These are phyloP conservation scores for Marasmarcha lunaedactyla DNA, from an alignment of 2,888 invertebrate species.

Conservation along the genomic window DNA sequence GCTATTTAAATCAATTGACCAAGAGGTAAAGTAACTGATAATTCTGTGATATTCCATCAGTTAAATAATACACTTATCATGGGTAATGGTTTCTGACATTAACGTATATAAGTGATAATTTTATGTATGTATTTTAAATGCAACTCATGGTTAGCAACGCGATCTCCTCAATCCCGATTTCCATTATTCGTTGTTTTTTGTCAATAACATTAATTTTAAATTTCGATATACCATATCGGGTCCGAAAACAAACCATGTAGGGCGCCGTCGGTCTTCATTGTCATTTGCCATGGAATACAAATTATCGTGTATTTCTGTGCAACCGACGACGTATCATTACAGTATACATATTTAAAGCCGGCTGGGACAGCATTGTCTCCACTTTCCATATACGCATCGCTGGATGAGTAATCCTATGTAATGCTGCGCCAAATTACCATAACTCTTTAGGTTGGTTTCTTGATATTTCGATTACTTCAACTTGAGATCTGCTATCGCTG, in stretches of 20 bases:
- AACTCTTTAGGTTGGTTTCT: constrained; percentile 24
- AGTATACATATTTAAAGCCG: constrained; percentile 3
- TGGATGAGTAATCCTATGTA: constrained; percentile 24
- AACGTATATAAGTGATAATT: no score
- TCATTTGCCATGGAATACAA: constrained; percentile 32
- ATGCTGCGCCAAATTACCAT: constrained; percentile 20
- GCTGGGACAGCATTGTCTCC: constrained; percentile 21
- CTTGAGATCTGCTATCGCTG: not conserved
- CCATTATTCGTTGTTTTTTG: constrained; percentile 18
- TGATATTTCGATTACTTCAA: not conserved
- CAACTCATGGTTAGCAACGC: no score
- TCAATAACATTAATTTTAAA: constrained; percentile 24
- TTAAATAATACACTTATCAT: no score
- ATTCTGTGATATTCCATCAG: no score
- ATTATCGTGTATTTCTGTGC: constrained; percentile 28
- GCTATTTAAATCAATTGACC: no score
- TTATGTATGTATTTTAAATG: no score
- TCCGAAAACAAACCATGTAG: constrained; percentile 25
- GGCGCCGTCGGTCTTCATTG: constrained; percentile 29
- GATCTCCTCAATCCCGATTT: no score
- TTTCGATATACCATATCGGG: constrained; percentile 30
- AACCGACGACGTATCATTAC: constrained; percentile 19
- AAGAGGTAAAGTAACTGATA: no score
- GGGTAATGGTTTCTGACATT: no score
- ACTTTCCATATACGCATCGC: constrained; percentile 20